These are phyloP conservation scores for Litocranius walleri DNA, from an alignment of 2,113 vertebrate genomes.

Conservation along the genomic window DNA sequence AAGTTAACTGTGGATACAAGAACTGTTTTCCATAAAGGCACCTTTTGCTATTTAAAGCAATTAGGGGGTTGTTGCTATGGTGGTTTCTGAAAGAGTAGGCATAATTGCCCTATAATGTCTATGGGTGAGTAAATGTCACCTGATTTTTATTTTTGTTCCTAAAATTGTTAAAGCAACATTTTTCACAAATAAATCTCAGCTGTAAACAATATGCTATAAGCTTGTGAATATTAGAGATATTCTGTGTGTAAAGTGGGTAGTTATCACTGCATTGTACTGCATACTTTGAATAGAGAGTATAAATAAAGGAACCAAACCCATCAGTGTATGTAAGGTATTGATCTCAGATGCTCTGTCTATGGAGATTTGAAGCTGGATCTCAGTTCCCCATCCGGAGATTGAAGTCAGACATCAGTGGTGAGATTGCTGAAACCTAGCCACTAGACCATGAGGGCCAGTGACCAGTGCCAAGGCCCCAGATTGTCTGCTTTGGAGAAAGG, in stretches of 20 bases:
- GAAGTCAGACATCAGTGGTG: neutral
- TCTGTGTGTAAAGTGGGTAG: conserved; percentile 23
- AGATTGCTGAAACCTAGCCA: neutral
- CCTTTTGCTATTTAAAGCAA: conserved; percentile 62
- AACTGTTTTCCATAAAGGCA: conserved; percentile 49
- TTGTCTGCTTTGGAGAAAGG: neutral
- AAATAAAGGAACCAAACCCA: neutral
- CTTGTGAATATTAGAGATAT: conserved; percentile 40
- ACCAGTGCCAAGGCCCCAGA: neutral
- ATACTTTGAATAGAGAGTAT: conserved; percentile 42
- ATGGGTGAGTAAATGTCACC: conserved; percentile 59
- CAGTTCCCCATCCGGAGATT: neutral
- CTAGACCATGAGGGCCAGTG: no score
- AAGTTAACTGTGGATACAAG: conserved; percentile 49
- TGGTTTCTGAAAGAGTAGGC: conserved; percentile 58
- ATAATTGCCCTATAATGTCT: conserved; percentile 54
- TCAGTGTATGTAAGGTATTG: neutral
- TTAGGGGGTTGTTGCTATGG: conserved; percentile 61
- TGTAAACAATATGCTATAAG: conserved; percentile 42
- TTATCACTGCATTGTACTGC: neutral
- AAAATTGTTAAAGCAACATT: conserved; percentile 64
- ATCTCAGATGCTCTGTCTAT: neutral
- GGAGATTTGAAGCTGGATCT: neutral
- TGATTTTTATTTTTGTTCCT: conserved; percentile 62
- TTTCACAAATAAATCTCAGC: conserved; percentile 49